phyloP scores from a whole-genome alignment of 2,888 invertebrate species.

The Andricus quercusramuli region DNA sequence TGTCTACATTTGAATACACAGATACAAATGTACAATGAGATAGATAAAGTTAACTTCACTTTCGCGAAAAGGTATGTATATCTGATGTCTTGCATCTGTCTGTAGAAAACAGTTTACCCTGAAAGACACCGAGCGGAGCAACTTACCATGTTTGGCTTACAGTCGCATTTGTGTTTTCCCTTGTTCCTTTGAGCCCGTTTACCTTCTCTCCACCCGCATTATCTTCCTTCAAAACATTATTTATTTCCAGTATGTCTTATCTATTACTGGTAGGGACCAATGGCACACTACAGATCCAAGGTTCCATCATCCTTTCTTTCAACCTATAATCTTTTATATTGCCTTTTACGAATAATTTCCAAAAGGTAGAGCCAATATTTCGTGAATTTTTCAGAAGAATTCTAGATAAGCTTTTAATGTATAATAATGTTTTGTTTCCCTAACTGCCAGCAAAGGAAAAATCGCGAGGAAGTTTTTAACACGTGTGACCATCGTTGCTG shows the following conservation, averaged over 20 bases:
- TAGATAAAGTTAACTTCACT: conserved; percentile 36
- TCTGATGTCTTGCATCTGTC: conserved; percentile 52
- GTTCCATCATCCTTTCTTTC: conserved; percentile 21
- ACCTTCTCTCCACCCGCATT: conserved; percentile 29
- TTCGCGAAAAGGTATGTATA: conserved; percentile 43
- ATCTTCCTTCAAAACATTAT: conserved; percentile 23
- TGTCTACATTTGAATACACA: neutral
- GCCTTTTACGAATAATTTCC: neutral
- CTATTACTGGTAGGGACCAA: conserved; percentile 26
- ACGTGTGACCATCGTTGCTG: conserved; percentile 7
- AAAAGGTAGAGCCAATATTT: neutral
- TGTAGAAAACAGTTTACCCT: conserved; percentile 47
- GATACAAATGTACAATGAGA: conserved; percentile 15
- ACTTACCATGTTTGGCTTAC: conserved; percentile 53
- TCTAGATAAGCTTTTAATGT: neutral
- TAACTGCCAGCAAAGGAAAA: neutral
- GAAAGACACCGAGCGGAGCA: conserved; percentile 42
- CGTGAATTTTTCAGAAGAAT: neutral
- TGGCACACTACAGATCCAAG: conserved; percentile 16
- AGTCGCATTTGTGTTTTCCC: conserved; percentile 45
- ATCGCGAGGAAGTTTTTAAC: conserved; percentile 5
- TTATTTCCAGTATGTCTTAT: conserved; percentile 22
- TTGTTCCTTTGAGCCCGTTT: conserved; percentile 32
- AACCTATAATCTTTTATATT: neutral
- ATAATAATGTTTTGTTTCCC: neutral